Conservation (phyloP, 1,140 invertebrate genomes). For the Mercenaria mercenaria region DNA sequence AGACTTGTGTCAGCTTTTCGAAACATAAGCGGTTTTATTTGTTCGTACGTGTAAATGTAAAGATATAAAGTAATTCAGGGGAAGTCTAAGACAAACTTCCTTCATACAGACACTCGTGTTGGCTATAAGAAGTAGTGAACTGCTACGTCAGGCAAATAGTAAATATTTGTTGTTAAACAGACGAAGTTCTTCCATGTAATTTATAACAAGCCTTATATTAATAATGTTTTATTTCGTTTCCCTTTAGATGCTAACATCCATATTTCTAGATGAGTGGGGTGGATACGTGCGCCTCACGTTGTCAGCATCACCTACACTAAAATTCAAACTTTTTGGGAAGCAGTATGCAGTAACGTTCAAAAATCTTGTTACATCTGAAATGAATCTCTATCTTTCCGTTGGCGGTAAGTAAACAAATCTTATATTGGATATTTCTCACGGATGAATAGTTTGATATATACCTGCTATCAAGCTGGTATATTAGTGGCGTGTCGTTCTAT, state of each 20-base stretch:
- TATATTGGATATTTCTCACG: too few relatives aligned
- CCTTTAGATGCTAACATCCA: conserved; percentile 25
- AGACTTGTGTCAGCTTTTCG: too few relatives aligned
- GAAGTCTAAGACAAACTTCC: conserved; percentile 41
- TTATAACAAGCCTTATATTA: too few relatives aligned
- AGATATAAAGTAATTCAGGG: too few relatives aligned
- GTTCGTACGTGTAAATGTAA: too few relatives aligned
- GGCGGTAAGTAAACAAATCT: background rate
- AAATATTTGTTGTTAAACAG: background rate
- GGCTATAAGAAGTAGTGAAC: conserved; percentile 5
- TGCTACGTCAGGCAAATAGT: background rate
- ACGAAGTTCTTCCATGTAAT: too few relatives aligned
- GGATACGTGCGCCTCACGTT: background rate
- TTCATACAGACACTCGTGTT: conserved; percentile 6
- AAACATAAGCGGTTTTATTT: too few relatives aligned
- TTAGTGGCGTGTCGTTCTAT: too few relatives aligned
- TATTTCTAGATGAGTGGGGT: conserved; percentile 38
- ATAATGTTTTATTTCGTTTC: too few relatives aligned
- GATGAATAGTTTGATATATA: too few relatives aligned
- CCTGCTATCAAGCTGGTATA: too few relatives aligned
- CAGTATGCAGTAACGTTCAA: background rate
- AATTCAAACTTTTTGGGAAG: background rate
- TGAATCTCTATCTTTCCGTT: background rate
- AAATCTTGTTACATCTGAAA: background rate
- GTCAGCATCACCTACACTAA: background rate